Evolutionary conservation across 2,888 invertebrate species (phyloP).

Genomic region (Automeris io): DNA sequence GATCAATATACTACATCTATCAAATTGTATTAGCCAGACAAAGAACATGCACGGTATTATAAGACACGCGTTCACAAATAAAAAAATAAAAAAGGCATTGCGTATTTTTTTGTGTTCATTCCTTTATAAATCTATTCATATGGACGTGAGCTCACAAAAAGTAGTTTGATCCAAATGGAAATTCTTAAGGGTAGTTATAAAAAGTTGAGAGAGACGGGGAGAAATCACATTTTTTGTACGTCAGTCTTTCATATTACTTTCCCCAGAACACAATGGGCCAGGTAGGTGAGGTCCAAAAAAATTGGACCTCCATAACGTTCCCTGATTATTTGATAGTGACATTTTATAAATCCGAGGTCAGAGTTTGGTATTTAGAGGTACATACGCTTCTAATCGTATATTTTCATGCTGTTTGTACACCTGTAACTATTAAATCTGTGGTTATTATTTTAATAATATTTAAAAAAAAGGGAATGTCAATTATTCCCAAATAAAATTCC

Average conservation of each 20-base stretch:
- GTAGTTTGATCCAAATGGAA: slow-evolving; percentile 57
- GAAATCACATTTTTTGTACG: slow-evolving; percentile 58
- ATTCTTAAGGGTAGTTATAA: slow-evolving; percentile 45
- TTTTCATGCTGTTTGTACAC: not conserved
- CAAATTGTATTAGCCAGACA: slow-evolving; percentile 18
- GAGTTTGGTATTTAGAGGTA: slow-evolving; percentile 20
- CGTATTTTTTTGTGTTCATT: slow-evolving; percentile 34
- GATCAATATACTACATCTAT: slow-evolving; percentile 10
- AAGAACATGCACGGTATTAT: slow-evolving; percentile 39
- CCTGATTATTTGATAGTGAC: slow-evolving; percentile 61
- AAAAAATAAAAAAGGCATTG: slow-evolving; percentile 47
- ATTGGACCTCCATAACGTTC: slow-evolving; percentile 31
- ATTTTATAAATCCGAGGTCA: slow-evolving; percentile 58
- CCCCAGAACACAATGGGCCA: slow-evolving; percentile 57
- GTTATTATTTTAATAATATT: too few relatives aligned
- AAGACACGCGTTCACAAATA: slow-evolving; percentile 56
- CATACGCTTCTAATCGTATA: not conserved
- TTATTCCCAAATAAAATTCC: too few relatives aligned
- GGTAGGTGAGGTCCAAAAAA: slow-evolving; percentile 57
- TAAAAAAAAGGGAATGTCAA: too few relatives aligned
- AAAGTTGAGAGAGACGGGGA: slow-evolving; percentile 45
- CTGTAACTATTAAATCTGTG: not conserved
- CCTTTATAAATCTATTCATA: slow-evolving; percentile 23
- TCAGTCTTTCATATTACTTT: slow-evolving; percentile 68
- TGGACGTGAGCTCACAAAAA: slow-evolving; percentile 54